Evolutionary conservation across 1,140 invertebrate genomes (phyloP).

Genomic region (Orchesella cincta): DNA sequence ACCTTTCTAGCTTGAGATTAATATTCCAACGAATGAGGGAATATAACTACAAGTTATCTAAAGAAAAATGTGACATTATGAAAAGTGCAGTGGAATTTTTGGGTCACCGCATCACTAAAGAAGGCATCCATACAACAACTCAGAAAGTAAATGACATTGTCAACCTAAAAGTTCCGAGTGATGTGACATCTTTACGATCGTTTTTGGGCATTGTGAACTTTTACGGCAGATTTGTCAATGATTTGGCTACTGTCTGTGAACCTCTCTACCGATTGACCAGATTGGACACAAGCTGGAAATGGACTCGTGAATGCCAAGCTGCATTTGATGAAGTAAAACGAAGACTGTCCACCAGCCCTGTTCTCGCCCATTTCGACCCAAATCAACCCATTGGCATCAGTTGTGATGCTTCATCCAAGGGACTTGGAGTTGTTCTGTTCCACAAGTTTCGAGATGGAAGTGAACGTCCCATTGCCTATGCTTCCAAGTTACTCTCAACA

Average conservation of each 20-base stretch:
- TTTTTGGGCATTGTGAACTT: slow-evolving; percentile 54
- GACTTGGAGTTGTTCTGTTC: slow-evolving; percentile 58
- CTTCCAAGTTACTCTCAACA: slow-evolving; percentile 57
- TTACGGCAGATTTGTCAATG: slow-evolving; percentile 54
- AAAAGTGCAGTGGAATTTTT: slow-evolving; percentile 52
- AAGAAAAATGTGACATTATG: slow-evolving; percentile 50
- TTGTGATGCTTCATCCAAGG: slow-evolving; percentile 56
- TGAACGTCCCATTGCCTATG: slow-evolving; percentile 59
- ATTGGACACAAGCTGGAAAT: slow-evolving; percentile 50
- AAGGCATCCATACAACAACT: slow-evolving; percentile 55
- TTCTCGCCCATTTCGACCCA: slow-evolving; percentile 56
- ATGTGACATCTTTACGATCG: slow-evolving; percentile 46
- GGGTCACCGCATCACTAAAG: slow-evolving; percentile 55
- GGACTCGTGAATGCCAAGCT: slow-evolving; percentile 46
- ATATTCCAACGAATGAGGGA: slow-evolving; percentile 43
- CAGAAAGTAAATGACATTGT: slow-evolving; percentile 53
- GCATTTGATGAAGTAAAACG: slow-evolving; percentile 52
- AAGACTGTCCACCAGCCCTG: slow-evolving; percentile 24
- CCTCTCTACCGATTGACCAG: slow-evolving; percentile 52
- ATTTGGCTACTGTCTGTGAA: slow-evolving; percentile 49
- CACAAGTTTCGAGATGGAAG: slow-evolving; percentile 54
- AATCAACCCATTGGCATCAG: slow-evolving; percentile 59
- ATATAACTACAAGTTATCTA: slow-evolving; percentile 49
- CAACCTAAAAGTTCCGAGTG: slow-evolving; percentile 48
- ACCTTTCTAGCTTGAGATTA: slow-evolving; percentile 45